Conservation (phyloP, 2,113 vertebrate genomes). For the Corythaixoides concolor region DNA sequence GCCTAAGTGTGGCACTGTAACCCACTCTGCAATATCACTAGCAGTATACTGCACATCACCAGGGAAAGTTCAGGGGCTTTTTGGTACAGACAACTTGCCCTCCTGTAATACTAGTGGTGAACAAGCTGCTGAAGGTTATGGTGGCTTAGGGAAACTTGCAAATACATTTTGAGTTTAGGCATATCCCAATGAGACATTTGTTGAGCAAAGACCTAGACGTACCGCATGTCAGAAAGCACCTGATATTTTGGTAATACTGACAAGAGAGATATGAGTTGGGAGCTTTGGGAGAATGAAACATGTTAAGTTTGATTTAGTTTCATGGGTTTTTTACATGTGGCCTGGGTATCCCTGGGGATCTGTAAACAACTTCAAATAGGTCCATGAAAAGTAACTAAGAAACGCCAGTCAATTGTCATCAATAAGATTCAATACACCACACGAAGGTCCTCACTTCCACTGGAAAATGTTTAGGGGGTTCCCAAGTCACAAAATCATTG, state of each 20-base stretch:
- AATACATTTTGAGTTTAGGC: not conserved
- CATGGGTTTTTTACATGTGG: not conserved
- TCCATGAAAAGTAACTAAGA: not conserved
- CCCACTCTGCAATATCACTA: not conserved
- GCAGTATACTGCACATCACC: not conserved
- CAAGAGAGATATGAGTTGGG: not conserved
- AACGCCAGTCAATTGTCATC: not conserved
- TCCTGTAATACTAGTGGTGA: not conserved
- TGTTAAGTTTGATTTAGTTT: not conserved
- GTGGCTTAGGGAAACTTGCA: not conserved
- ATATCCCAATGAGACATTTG: not conserved
- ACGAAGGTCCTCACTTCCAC: not conserved
- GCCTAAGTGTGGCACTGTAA: not conserved
- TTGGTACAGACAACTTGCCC: not conserved
- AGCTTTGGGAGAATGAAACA: not conserved
- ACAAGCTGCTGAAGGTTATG: not conserved
- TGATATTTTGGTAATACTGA: not conserved
- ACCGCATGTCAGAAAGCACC: not conserved
- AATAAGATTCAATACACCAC: not conserved
- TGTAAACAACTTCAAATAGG: not conserved
- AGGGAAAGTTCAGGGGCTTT: not conserved
- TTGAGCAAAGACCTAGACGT: not conserved
- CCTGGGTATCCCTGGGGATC: not conserved
- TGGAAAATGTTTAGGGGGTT: not conserved
- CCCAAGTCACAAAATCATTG: constrained; percentile 11